Conservation (phyloP, 2,113 vertebrate genomes). For the Podocnemis expansa region DNA sequence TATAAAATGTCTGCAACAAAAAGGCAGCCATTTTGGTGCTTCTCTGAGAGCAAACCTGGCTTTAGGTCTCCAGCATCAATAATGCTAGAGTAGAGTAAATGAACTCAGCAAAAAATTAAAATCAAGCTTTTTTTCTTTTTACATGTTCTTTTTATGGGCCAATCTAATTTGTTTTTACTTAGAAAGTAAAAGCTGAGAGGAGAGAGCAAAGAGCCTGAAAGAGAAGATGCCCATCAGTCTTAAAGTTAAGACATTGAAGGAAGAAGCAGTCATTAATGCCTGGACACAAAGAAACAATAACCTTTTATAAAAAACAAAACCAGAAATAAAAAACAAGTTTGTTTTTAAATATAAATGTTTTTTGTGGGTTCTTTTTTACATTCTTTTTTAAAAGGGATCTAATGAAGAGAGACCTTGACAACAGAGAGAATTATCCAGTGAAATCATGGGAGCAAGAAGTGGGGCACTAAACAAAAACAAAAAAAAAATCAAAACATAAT, state of each 20-base stretch:
- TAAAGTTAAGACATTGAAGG: background rate
- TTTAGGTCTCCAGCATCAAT: background rate
- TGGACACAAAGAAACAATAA: background rate
- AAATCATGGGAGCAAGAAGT: background rate
- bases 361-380: background rate
- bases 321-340: background rate
- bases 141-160: background rate
- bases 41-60: background rate
- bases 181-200: background rate
- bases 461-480: background rate
- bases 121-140: background rate
- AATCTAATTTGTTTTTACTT: background rate
- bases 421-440: background rate
- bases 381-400: background rate
- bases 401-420: background rate
- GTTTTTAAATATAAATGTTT: background rate
- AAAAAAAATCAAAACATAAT: background rate
- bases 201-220: background rate
- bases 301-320: background rate
- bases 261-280: background rate
- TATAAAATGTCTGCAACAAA: background rate
- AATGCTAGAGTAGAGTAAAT: fast-evolving
- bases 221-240: background rate
- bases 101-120: background rate
- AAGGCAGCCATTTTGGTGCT: slow-evolving; percentile 41